These are phyloP conservation scores for Pygoscelis antarcticus DNA, from an alignment of 2,113 vertebrate species.

Conservation along the genomic window DNA sequence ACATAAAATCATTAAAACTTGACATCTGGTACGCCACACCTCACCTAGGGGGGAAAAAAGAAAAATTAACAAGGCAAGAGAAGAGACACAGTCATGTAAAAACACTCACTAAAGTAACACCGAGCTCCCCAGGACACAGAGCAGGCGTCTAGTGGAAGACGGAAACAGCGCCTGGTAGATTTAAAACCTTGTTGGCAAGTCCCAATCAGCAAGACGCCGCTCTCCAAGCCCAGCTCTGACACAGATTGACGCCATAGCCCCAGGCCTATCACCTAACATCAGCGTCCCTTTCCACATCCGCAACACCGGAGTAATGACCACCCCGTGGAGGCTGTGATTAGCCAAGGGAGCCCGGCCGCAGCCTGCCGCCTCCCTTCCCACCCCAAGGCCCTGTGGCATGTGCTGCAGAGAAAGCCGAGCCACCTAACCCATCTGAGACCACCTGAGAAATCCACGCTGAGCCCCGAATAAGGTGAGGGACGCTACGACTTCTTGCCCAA, in stretches of 20 bases:
- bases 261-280: neutral
- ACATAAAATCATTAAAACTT: neutral
- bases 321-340: neutral
- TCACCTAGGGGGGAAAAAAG: neutral
- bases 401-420: neutral
- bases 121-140: rapidly evolving
- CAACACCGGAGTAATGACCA: neutral
- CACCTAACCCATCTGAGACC: too few relatives aligned
- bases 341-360: neutral
- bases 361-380: neutral
- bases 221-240: neutral
- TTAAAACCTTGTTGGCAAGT: neutral
- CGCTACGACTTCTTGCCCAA: neutral
- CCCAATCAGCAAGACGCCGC: rapidly evolving
- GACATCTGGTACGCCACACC: neutral
- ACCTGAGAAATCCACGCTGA: rapidly evolving
- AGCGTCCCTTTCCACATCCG: neutral
- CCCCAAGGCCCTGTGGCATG: neutral
- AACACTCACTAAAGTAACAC: neutral
- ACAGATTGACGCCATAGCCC: neutral
- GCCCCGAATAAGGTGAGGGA: neutral
- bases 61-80: neutral
- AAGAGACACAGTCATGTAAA: neutral
- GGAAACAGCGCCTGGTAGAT: neutral
- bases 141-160: too few relatives aligned